Percentiles rank a stretch among this genome's conserved stretches.
Evolutionary conservation across 2,113 vertebrate genomes (phyloP).

Genomic region (Xyrauchen texanus): DNA sequence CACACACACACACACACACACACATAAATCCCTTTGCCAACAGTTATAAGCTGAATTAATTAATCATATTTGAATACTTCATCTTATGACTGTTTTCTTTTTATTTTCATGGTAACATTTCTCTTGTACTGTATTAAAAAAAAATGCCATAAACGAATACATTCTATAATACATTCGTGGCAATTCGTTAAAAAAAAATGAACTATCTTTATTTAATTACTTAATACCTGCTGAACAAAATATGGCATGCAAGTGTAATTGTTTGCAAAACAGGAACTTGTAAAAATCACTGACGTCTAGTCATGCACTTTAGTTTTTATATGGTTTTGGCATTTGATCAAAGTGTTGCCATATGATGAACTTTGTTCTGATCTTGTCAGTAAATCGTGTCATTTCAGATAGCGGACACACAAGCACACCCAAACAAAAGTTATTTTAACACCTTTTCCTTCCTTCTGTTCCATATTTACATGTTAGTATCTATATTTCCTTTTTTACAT

Average conservation of each 20-base stretch:
- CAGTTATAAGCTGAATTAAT: neutral
- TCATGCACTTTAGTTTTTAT: slow-evolving; percentile 11
- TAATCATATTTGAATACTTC: neutral
- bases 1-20: slow-evolving; percentile 2
- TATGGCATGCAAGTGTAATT: neutral
- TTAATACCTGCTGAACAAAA: too few relatives aligned
- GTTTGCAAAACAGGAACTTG: slow-evolving; percentile 15
- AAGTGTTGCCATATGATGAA: slow-evolving; percentile 17
- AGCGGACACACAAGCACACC: neutral
- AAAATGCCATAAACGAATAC: too few relatives aligned
- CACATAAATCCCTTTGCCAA: neutral
- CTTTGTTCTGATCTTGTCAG: slow-evolving; percentile 24
- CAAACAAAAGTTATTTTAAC: neutral
- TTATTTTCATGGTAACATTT: neutral
- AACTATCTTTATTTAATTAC: neutral
- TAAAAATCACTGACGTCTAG: neutral
- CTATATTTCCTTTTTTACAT: neutral
- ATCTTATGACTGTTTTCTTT: neutral
- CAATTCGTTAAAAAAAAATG: neutral
- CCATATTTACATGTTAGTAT: neutral
- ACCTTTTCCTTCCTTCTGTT: neutral
- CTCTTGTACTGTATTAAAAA: too few relatives aligned
- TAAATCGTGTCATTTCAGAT: slow-evolving; percentile 15
- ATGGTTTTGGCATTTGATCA: slow-evolving; percentile 24
- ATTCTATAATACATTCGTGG: neutral